Conservation (phyloP, 2,113 vertebrate species). For the Alosa alosa region DNA sequence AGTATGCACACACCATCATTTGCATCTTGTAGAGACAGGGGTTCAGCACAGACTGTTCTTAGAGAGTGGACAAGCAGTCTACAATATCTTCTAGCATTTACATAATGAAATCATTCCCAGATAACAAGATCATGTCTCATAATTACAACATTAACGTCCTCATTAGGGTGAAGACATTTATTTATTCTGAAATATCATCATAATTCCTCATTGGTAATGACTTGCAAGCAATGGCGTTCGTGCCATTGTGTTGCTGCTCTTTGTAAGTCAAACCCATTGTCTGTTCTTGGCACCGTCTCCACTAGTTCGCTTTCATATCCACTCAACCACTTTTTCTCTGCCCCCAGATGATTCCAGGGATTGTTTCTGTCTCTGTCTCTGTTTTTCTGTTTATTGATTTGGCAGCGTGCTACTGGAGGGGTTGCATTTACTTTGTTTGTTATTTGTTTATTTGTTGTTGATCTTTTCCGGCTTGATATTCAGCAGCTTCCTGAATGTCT, state of each 20-base stretch:
- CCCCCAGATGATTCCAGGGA: not conserved
- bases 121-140: slow-evolving; percentile 10
- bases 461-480: not conserved
- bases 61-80: not conserved
- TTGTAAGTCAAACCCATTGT: not conserved
- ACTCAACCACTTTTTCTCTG: not conserved
- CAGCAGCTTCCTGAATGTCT: not conserved
- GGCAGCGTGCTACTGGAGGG: not conserved
- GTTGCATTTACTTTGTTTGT: not conserved
- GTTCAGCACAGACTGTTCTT: not conserved
- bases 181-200: not conserved
- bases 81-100: not conserved
- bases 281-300: not conserved
- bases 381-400: not conserved
- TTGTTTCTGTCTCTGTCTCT: not conserved
- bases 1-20: not conserved
- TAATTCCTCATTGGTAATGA: not conserved
- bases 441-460: not conserved
- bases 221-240: not conserved
- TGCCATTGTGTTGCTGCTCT: not conserved
- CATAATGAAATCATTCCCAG: slow-evolving; percentile 8
- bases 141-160: not conserved
- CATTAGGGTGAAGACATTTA: not conserved
- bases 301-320: not conserved
- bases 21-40: not conserved